Conservation (phyloP, 37 sponge, comb jelly and placozoan species). For the Agelas oroides region DNA sequence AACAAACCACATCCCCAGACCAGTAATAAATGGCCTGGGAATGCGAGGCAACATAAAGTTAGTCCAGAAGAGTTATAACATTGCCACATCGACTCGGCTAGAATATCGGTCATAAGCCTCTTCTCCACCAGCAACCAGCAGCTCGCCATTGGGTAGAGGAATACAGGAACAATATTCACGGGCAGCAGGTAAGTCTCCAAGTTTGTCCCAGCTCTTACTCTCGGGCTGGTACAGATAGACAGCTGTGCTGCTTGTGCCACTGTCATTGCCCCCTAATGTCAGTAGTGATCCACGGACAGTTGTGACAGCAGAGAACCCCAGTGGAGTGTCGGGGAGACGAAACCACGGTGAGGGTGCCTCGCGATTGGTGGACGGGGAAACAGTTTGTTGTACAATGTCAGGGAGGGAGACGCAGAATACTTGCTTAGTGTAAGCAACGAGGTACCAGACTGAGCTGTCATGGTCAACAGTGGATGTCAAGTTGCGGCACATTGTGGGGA, state of each 20-base stretch:
- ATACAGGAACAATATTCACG: background rate
- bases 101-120: no score
- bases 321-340: background rate
- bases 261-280: background rate
- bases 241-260: background rate
- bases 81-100: no score
- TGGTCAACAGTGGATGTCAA: no score
- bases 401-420: no score
- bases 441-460: no score
- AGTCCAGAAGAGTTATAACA: no score
- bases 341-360: background rate
- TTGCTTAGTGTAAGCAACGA: no score
- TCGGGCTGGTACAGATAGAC: constrained; percentile 9
- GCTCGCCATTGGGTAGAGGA: background rate
- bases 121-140: constrained; percentile 9
- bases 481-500: no score
- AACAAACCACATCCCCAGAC: no score
- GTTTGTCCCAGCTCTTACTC: background rate
- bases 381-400: no score
- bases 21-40: no score
- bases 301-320: background rate
- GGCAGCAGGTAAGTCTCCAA: constrained; percentile 16
- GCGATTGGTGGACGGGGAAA: background rate
- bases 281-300: constrained; percentile 1
- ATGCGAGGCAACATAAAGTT: no score